Conservation (phyloP, 2,113 vertebrate species). For the Isurus oxyrinchus region DNA sequence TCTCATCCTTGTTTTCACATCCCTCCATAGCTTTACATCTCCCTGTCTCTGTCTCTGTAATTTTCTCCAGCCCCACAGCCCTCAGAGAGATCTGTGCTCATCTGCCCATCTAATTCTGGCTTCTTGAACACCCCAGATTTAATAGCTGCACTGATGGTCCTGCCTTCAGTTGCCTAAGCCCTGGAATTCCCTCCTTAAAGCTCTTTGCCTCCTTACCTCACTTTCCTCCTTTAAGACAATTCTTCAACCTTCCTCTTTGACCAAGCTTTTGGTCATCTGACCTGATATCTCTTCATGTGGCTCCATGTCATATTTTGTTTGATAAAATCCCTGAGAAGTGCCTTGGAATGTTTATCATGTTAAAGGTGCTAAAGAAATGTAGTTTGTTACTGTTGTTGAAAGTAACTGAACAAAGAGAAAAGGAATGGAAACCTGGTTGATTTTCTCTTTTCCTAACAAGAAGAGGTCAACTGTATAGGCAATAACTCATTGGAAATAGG, state of each 20-base stretch:
- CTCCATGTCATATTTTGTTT: too few relatives aligned
- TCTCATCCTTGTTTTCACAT: too few relatives aligned
- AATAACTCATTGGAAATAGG: background rate
- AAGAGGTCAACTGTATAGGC: background rate
- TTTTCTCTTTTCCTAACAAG: background rate
- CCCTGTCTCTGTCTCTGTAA: background rate
- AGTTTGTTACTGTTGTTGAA: background rate
- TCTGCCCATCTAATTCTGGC: background rate
- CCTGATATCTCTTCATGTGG: too few relatives aligned
- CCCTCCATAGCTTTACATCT: too few relatives aligned
- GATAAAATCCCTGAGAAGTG: too few relatives aligned
- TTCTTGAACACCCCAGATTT: background rate
- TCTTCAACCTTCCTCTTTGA: too few relatives aligned
- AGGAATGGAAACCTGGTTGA: background rate
- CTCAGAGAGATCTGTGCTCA: background rate
- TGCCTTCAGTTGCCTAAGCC: background rate
- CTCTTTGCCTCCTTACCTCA: too few relatives aligned
- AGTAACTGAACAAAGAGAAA: background rate
- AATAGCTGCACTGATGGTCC: background rate
- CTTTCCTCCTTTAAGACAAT: too few relatives aligned
- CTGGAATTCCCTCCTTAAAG: background rate
- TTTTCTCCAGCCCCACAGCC: background rate
- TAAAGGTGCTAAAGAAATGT: background rate
- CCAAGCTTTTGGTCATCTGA: too few relatives aligned
- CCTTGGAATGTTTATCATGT: background rate